Conservation (phyloP, 2,797 vertebrate species). For the Podarcis lilfordi region DNA sequence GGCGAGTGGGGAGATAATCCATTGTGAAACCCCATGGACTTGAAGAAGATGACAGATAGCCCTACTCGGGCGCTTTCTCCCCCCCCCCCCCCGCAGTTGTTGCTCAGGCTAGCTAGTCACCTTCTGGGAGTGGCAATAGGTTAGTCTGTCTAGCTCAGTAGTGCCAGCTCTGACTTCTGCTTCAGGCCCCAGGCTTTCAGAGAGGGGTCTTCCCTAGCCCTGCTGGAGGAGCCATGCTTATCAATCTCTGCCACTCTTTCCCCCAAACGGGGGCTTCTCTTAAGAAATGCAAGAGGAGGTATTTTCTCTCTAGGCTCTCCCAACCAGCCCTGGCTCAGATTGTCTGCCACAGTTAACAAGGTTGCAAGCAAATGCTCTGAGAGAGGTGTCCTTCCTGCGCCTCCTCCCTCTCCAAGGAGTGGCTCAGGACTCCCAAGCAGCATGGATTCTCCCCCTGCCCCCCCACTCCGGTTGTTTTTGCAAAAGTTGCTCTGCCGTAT, state of each 20-base stretch:
- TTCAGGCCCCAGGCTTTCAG: not conserved
- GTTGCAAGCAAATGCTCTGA: not conserved
- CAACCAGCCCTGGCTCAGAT: not conserved
- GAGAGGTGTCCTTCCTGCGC: not conserved
- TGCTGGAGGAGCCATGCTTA: not conserved
- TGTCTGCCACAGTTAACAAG: not conserved
- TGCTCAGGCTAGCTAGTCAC: not conserved
- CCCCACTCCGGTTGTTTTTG: not conserved
- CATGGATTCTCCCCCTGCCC: not conserved
- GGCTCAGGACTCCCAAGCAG: not conserved
- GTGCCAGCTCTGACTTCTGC: not conserved
- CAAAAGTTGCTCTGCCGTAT: not conserved
- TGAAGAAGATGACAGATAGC: not conserved
- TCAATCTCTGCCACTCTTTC: not conserved
- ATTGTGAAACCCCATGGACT: not conserved
- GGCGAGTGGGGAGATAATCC: not conserved
- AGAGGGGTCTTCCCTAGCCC: not conserved
- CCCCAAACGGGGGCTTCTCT: not conserved
- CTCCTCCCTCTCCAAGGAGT: not conserved
- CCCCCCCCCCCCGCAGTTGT: not conserved
- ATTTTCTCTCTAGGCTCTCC: not conserved
- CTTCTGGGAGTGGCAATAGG: not conserved
- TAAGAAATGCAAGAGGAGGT: too few species aligned
- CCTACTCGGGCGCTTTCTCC: too few species aligned
- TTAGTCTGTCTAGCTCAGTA: not conserved